Evolutionary conservation across 2,113 vertebrate genomes (phyloP).

Genomic region (Ochotona princeps): DNA sequence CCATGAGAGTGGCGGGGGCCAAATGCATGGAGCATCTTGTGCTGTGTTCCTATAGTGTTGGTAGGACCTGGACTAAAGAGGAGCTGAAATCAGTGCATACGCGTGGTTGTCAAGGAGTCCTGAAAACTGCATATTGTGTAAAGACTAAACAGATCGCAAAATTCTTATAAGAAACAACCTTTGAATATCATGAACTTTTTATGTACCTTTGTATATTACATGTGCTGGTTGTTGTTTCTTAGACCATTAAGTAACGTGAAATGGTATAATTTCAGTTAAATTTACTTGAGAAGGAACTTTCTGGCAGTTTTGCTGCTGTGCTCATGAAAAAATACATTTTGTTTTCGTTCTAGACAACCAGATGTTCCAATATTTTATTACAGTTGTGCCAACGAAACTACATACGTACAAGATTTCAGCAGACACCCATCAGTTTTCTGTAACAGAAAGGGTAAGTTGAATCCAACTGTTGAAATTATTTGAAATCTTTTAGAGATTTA

Average conservation of each 20-base stretch:
- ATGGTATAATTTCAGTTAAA: conserved; percentile 26
- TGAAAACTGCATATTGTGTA: no score
- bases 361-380: conserved; percentile 99
- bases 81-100: no score
- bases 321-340: conserved; percentile 46
- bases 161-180: no score
- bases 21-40: no score
- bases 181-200: no score
- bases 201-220: background rate
- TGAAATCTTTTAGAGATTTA: background rate
- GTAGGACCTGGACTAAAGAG: no score
- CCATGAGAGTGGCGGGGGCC: background rate
- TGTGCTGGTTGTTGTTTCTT: conserved; percentile 9
- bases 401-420: conserved; percentile 95
- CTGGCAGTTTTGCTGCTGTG: conserved; percentile 6
- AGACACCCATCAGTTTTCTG: conserved; percentile 97
- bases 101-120: no score
- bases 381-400: conserved; percentile 98
- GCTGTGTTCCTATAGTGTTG: no score
- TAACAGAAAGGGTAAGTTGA: conserved; percentile 95
- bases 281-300: background rate
- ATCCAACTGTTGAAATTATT: background rate
- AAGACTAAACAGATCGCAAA: no score
- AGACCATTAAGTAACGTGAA: background rate
- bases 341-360: conserved; percentile 92